Conservation (phyloP, 2,888 invertebrate genomes). For the Sinopyrophorus schimmeli region DNA sequence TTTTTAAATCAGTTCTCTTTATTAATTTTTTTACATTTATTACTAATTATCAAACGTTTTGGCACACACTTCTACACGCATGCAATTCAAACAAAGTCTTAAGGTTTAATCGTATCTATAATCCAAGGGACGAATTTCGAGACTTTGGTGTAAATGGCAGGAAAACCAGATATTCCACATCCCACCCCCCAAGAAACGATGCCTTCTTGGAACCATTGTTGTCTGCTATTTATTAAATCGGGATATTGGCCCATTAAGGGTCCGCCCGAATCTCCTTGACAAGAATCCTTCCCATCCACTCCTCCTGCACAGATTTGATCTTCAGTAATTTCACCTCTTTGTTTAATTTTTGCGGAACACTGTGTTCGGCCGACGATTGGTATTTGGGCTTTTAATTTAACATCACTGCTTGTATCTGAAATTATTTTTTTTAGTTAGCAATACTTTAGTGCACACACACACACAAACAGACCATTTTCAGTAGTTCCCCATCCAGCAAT, state of each 20-base stretch:
- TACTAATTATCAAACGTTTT: too few relatives aligned
- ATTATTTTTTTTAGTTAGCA: too few relatives aligned
- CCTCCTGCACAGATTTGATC: conserved; percentile 49
- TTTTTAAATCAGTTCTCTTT: too few relatives aligned
- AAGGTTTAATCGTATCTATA: too few relatives aligned
- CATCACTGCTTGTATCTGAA: too few relatives aligned
- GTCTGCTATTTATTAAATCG: conserved; percentile 1
- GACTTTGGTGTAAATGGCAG: too few relatives aligned
- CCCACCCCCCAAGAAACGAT: conserved; percentile 6
- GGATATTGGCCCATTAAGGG: conserved; percentile 56
- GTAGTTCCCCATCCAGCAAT: conserved; percentile 23
- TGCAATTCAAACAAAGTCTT: too few relatives aligned
- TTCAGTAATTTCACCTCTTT: conserved; percentile 5
- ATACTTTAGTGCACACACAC: background rate
- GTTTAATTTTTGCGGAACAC: conserved; percentile 15
- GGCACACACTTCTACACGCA: too few relatives aligned
- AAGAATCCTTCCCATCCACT: conserved; percentile 63
- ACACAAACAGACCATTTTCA: conserved; percentile 22
- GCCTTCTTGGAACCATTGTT: conserved; percentile 12
- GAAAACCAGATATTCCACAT: too few relatives aligned
- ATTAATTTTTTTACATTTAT: too few relatives aligned
- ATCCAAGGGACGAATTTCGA: too few relatives aligned
- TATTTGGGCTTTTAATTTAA: conserved; percentile 23
- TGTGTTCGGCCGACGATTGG: conserved; percentile 17
- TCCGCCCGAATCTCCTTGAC: conserved; percentile 77